Evolutionary conservation across 2,113 vertebrate species (phyloP).

Genomic region (Eupsittula cactorum): DNA sequence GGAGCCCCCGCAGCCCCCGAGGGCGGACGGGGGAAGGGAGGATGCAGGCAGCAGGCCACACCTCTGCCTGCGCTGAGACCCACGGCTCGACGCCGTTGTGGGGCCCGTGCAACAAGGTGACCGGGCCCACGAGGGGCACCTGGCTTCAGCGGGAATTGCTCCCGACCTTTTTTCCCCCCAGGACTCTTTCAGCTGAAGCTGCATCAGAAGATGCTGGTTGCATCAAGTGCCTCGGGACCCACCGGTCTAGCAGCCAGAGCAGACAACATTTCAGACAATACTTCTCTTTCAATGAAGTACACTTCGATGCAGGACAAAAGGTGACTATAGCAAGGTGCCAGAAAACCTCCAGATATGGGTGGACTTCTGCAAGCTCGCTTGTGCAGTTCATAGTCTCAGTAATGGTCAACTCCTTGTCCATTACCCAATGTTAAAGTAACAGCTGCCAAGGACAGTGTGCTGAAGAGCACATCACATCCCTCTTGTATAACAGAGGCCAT

Average conservation of each 20-base stretch:
- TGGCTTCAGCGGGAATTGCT: background rate
- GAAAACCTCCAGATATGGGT: background rate
- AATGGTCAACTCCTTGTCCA: background rate
- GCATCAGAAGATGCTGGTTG: background rate
- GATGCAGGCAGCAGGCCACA: background rate
- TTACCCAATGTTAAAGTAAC: background rate
- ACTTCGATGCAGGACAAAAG: background rate
- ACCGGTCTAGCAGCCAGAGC: background rate
- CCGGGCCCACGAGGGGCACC: background rate
- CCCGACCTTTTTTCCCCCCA: background rate
- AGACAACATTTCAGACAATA: background rate
- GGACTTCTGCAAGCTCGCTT: background rate
- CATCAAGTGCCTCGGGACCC: background rate
- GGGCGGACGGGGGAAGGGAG: background rate
- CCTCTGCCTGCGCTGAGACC: background rate
- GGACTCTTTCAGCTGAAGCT: background rate
- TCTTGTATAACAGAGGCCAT: background rate
- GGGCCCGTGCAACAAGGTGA: background rate
- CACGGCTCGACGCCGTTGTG: background rate
- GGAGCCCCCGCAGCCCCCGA: background rate
- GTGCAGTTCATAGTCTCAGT: background rate
- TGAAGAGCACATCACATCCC: background rate
- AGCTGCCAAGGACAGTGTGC: background rate
- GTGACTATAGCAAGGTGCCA: background rate
- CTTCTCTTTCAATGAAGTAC: background rate